Base-by-base conservation (phyloP, 2,888 invertebrate genomes). In the Thecocarcelia acutangulata region DNA sequence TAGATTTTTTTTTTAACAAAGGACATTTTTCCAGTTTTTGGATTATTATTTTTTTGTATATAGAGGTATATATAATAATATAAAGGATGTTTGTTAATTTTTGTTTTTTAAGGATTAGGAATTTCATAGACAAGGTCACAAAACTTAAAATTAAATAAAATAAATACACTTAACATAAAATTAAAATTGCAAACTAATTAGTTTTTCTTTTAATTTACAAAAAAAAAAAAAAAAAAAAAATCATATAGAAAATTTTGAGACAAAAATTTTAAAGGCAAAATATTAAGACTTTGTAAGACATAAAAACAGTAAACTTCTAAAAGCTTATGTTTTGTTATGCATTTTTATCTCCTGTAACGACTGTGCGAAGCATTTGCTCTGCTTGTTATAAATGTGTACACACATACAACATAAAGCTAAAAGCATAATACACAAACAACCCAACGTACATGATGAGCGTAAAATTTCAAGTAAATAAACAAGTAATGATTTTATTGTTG, bases 111-210 rank as follows among this genome's bases (percentile, higher is more conserved):
- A 83, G 83, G 63, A 84, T 76, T 61, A 81, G 85, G 84, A 82
- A 80, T 84, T 84, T 82, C 81, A 80, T 84, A 90, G 90, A 90
- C 90, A 88, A 87, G 90, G 90, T 90, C 90, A 90, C 90, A 82
- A 84, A 84, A 84, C 70, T 74, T 80, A 82, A 83, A 77, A 87
- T 48, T 21, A 61, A 69, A 54, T 52, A 17, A 75, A 75, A 37
- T 61, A 78, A 80, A 86, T 85, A 88, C 85, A 87, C 86, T 85
- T 84, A 87, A 88, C 84, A 87, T 87, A 86, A 87, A 86, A 87
- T 83, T 85, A 86, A 87, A 59, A 85, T 85, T 87, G 89, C 89
- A 88, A 88, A 87, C 87, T 88, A 88, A 84, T 87, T 48, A 50
- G 28, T 68, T 80, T 76, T 61, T 28, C 48, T 56, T 28, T 48